Evolutionary conservation across 2,888 invertebrate species (phyloP), one percentile per base, ranked within the genome.

Genomic region (Drosophila prolongata): DNA sequence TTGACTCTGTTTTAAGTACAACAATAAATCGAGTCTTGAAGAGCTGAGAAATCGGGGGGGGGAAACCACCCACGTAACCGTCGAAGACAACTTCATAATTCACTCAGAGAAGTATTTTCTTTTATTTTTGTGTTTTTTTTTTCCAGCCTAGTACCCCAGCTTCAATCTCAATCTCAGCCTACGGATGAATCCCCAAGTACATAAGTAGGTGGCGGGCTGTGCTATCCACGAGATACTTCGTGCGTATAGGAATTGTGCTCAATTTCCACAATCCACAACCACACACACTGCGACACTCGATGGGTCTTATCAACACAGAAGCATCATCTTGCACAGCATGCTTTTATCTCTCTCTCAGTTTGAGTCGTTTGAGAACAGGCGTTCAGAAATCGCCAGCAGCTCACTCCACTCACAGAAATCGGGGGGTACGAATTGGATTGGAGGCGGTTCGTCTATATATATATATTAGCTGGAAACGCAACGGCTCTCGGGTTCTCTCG

Each of bases 281-380:
- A 43, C 54, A 60, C 58, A 38, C 58, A 58, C 58, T 60, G 50
- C n/a, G 49, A 37, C 62, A 56, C 44, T 62, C 44, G 43, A 56
- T 69, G 35, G 66, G 85, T 74, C 88, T 86, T 89, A 86, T 86
- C 86, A 86, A 88, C 89, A 86, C 89, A 88, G 89, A 82, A 86
- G 83, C 89, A 88, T 89, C 89, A 89, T 77, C 85, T 82, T 79
- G 77, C 81, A 78, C 79, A 83, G 86, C 89, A 90, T 89, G 89
- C 90, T 90, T 90, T 90, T 90, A 90, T 90, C 90, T 90, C 90
- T 88, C 90, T 90, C 90, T 90, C 90, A 90, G 91, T 90, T 90
- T 90, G 90, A 90, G 90, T 90, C 90, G 86, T 77, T 82, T 82
- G 76, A 78, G 79, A 90, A 81, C 89, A 90, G 90, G 90, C 90